Conservation (phyloP, 2,888 invertebrate species). For the Lordiphosa andalusiaca region DNA sequence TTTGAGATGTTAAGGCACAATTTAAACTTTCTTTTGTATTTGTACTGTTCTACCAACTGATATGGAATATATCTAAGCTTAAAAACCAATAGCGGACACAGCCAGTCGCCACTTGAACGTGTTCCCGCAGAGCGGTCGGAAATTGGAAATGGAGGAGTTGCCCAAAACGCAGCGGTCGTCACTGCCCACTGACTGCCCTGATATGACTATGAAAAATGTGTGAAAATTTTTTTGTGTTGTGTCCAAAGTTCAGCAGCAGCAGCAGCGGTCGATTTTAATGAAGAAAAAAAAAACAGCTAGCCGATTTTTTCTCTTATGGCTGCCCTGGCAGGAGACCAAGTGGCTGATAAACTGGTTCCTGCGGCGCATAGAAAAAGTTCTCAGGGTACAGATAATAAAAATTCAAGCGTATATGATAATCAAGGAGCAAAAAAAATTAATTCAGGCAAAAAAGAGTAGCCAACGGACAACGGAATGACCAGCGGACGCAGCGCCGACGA, state of each 20-base stretch:
- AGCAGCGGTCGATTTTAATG: conserved; percentile 47
- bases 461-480: conserved; percentile 39
- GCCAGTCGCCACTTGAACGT: conserved; percentile 38
- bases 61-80: conserved; percentile 21
- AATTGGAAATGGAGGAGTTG: conserved; percentile 68
- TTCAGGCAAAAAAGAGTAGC: conserved; percentile 64
- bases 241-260: conserved; percentile 44
- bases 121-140: conserved; percentile 42
- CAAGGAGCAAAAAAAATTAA: conserved; percentile 63
- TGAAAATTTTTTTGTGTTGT: conserved; percentile 75
- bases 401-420: conserved; percentile 76
- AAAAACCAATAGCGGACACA: conserved; percentile 28
- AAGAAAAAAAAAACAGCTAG: conserved; percentile 55
- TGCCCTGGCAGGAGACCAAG: conserved; percentile 70
- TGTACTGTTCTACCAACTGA: conserved; percentile 59
- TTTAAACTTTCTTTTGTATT: conserved; percentile 35
- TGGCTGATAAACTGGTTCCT: conserved; percentile 68
- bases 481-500: conserved; percentile 55
- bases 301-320: conserved; percentile 33
- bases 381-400: conserved; percentile 80
- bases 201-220: conserved; percentile 79
- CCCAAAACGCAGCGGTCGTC: conserved; percentile 63
- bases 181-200: conserved; percentile 64
- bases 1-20: conserved; percentile 50
- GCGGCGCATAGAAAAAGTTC: conserved; percentile 78